Base-by-base conservation (phyloP, 2,888 invertebrate species). In the Exephanes ischioxanthus region DNA sequence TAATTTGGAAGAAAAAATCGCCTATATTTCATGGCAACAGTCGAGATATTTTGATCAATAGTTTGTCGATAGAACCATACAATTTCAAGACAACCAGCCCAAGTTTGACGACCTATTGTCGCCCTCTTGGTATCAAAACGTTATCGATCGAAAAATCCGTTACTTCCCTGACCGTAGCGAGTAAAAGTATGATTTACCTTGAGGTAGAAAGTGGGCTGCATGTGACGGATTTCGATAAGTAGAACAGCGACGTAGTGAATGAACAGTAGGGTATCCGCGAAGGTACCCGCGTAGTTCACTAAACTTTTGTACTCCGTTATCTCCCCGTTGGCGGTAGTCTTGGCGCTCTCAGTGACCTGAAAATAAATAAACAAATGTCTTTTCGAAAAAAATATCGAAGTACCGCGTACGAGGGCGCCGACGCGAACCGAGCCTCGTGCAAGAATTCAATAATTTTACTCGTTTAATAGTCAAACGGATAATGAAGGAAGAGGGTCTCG, bases 181-280 rank as follows among this genome's bases (percentile, higher is more conserved):
- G 3, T 11, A 55, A 55, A 55, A 55, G 55, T 2, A 55, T 55
- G 6, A 55, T 45, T 87, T 87, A 94, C 96, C 94, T 98, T 97
- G 33, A 98, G 96, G 92, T 97, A 98, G 93, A 97, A 99, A 85
- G 96, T 96, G 0, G 99, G 97, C 92, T 98, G 98, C 88, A 98
- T 95, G 93, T 99, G 99, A 55, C 99, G 96, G 83, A 99, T 96
- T 94, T 99, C 99, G 91, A 99, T 96, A 84, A 99, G 95, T 89
- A 99, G 96, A 79, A 99, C 97, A 41, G 99, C 98, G 89, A 98
- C 95, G 92, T 99, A 99, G 94, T 99, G 99, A 92, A 99, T 97
- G 94, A 99, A 99, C 45, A 99, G 95, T 86, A 99, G 94, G 0
- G 99, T 98, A 94, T 99, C 99, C 0, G 98, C 97, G 91, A 99